A percentile compares a stretch with the other conserved stretches of the same genome.
phyloP scores from a whole-genome alignment of 2,888 invertebrate species.

The Microctonus hyperodae region DNA sequence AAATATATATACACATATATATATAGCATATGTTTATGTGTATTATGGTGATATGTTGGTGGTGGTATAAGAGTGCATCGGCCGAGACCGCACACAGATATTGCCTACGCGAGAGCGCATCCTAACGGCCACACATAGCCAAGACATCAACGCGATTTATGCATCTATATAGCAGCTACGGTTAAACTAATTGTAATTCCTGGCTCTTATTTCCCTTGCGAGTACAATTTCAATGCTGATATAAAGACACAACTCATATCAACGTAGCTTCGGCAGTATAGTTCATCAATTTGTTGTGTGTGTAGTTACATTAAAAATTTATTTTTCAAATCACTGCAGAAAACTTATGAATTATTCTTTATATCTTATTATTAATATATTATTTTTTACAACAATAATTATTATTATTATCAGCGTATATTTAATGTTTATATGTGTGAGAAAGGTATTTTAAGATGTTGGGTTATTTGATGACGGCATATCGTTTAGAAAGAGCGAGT shows the following conservation, averaged over 20 bases:
- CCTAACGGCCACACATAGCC: conserved; percentile 38
- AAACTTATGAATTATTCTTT: neutral
- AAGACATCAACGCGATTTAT: conserved; percentile 41
- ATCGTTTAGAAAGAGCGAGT: neutral
- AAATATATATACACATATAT: neutral
- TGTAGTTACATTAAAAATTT: neutral
- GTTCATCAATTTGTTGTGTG: too few relatives aligned
- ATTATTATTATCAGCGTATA: neutral
- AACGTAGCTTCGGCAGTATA: too few relatives aligned
- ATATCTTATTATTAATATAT: neutral
- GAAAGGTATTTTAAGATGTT: neutral
- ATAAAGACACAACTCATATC: conserved; percentile 33
- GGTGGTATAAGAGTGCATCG: conserved; percentile 32
- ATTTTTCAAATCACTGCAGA: neutral
- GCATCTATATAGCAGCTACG: conserved; percentile 38
- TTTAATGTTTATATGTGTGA: neutral
- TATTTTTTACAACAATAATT: neutral
- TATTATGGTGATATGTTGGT: too few relatives aligned
- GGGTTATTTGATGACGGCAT: neutral
- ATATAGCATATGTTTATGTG: too few relatives aligned
- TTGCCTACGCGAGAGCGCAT: conserved; percentile 32
- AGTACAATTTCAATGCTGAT: neutral
- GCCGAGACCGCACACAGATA: conserved; percentile 35
- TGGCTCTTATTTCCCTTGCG: conserved; percentile 35
- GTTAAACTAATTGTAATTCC: conserved; percentile 41